phyloP scores from a whole-genome alignment of 2,797 vertebrate species.

The Sphaeramia orbicularis region DNA sequence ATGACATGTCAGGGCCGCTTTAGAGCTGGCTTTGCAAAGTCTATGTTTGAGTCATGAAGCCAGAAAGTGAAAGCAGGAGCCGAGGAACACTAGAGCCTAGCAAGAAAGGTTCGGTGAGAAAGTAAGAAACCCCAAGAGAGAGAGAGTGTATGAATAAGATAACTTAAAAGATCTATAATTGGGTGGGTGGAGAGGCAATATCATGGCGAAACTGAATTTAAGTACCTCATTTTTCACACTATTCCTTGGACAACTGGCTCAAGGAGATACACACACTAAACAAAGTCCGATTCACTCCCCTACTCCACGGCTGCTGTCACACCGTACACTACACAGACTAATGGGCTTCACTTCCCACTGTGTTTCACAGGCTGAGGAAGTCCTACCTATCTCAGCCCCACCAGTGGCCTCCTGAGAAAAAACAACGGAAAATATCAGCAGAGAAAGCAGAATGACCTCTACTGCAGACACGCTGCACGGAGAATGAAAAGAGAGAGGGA shows the following conservation, averaged over 20 bases:
- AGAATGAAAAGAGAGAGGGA: constrained; percentile 21
- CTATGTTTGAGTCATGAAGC: constrained; percentile 17
- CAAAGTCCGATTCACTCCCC: constrained; percentile 10
- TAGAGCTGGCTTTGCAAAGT: constrained; percentile 27
- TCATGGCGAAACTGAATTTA: constrained; percentile 35
- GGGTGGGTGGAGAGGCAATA: constrained; percentile 42
- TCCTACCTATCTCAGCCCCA: constrained; percentile 37
- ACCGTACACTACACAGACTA: constrained; percentile 42
- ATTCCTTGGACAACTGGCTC: constrained; percentile 50
- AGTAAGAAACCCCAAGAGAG: constrained; percentile 27
- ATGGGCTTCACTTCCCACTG: constrained; percentile 46
- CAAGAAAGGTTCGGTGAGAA: constrained; percentile 6
- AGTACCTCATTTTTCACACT: constrained; percentile 67
- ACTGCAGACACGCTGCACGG: constrained; percentile 39
- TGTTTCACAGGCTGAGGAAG: constrained; percentile 36
- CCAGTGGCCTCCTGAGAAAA: constrained; percentile 46
- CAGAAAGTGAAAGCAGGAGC: constrained; percentile 1
- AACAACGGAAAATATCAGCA: constrained; percentile 51
- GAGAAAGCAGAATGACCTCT: constrained; percentile 70
- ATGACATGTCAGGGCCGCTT: constrained; percentile 22
- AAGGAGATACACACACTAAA: constrained; percentile 37
- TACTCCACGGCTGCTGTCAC: constrained; percentile 39
- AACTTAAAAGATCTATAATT: constrained; percentile 66
- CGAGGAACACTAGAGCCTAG: constrained; percentile 17
- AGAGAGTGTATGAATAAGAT: constrained; percentile 24